Evolutionary conservation across 2,797 vertebrate genomes (phyloP).

Genomic region (Aythya fuligula): DNA sequence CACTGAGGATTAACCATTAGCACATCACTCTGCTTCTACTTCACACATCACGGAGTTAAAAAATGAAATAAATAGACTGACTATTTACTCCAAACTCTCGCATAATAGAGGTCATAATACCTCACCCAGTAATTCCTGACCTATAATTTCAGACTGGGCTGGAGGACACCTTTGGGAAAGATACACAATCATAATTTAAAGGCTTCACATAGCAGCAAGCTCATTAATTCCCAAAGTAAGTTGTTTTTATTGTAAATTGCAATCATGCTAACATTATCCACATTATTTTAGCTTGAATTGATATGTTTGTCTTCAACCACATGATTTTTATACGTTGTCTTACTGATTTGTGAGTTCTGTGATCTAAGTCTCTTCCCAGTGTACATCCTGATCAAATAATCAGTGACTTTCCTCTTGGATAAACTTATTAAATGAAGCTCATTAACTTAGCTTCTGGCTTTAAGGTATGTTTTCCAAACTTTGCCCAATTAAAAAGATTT

Average conservation of each 20-base stretch:
- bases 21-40: background rate
- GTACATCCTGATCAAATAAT: background rate
- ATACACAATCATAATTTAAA: background rate
- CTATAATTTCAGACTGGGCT: background rate
- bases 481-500: background rate
- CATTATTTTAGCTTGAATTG: background rate
- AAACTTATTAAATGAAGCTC: conserved; percentile 3
- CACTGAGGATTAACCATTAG: background rate
- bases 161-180: background rate
- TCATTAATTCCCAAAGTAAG: background rate
- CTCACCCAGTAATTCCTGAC: background rate
- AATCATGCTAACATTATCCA: background rate
- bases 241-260: background rate
- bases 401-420: background rate
- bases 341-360: background rate
- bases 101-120: background rate
- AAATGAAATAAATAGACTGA: background rate
- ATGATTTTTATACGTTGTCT: background rate
- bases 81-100: background rate
- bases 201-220: background rate
- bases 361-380: background rate
- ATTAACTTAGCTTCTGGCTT: background rate
- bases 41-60: background rate
- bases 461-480: background rate
- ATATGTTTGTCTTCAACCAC: background rate